Evolutionary conservation across 1,140 invertebrate species (phyloP).

Genomic region (Pectinophora gossypiella): DNA sequence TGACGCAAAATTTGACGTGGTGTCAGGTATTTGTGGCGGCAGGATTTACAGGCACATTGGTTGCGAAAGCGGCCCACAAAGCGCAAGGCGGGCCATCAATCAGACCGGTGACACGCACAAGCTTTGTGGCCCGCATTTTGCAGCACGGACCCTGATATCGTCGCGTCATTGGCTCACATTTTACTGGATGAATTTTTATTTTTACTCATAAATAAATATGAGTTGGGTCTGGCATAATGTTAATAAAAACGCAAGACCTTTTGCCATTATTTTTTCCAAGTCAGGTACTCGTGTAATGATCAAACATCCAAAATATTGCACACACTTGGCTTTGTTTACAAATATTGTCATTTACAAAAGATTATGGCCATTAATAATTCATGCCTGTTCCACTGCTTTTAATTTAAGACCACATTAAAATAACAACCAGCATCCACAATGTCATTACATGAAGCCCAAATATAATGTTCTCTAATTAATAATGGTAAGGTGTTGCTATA

Average conservation of each 20-base stretch:
- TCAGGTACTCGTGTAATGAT: no score
- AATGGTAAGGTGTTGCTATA: slow-evolving; percentile 11
- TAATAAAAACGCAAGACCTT: no score
- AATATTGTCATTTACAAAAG: no score
- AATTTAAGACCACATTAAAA: slow-evolving; percentile 5
- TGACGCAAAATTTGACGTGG: slow-evolving; percentile 17
- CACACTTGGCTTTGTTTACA: no score
- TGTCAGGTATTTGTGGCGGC: slow-evolving; percentile 9
- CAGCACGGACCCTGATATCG: slow-evolving; percentile 19
- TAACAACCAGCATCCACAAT: slow-evolving; percentile 12
- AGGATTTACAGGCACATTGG: slow-evolving; percentile 15
- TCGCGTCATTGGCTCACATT: slow-evolving; percentile 13
- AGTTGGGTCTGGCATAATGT: no score
- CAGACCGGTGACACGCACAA: slow-evolving; percentile 31
- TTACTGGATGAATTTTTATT: neutral
- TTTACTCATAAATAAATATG: neutral
- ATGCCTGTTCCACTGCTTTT: neutral
- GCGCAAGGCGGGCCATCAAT: slow-evolving; percentile 25
- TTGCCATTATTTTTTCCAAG: no score
- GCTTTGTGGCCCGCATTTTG: slow-evolving; percentile 30
- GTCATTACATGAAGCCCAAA: neutral
- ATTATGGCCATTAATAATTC: no score
- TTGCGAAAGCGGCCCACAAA: slow-evolving; percentile 20
- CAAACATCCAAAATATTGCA: no score
- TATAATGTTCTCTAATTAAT: slow-evolving; percentile 10